A percentile compares a stretch with the other conserved stretches of the same genome.
These are phyloP conservation scores for Lordiphosa andalusiaca DNA, from an alignment of 2,888 invertebrate genomes.

Conservation along the genomic window DNA sequence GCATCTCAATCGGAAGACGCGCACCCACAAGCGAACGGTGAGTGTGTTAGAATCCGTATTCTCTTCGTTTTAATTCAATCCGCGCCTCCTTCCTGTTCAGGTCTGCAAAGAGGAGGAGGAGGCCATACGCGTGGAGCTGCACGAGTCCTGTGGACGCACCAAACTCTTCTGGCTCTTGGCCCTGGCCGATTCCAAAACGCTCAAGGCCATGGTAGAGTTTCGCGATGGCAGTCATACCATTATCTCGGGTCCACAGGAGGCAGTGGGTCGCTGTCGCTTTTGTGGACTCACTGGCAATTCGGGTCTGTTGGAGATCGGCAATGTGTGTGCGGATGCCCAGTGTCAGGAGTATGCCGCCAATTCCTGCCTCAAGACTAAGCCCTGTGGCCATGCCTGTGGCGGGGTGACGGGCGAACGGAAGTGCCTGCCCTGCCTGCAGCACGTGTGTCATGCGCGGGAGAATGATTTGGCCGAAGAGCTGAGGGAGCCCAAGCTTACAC, in stretches of 20 bases:
- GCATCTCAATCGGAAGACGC: conserved; percentile 93
- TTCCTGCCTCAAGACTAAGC: conserved; percentile 90
- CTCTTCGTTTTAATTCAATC: accelerated
- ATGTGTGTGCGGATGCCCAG: conserved; percentile 95
- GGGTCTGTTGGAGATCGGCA: conserved; percentile 93
- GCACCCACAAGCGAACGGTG: conserved; percentile 87
- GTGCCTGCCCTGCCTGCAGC: conserved; percentile 94
- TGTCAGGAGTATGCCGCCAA: conserved; percentile 87
- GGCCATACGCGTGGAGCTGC: conserved; percentile 97
- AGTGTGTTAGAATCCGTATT: not conserved
- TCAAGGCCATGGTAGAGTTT: conserved; percentile 95
- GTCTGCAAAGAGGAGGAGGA: conserved; percentile 96
- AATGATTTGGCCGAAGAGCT: conserved; percentile 76
- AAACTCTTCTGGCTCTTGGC: conserved; percentile 97
- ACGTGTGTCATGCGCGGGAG: conserved; percentile 85
- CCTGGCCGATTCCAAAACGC: conserved; percentile 94
- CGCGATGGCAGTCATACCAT: conserved; percentile 85
- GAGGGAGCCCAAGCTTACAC: conserved; percentile 84
- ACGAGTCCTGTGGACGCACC: conserved; percentile 96
- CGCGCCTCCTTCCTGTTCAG: conserved; percentile 31
- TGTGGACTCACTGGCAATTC: conserved; percentile 92
- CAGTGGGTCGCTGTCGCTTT: conserved; percentile 92
- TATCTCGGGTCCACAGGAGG: conserved; percentile 80
- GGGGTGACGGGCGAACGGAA: conserved; percentile 92
- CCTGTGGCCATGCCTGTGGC: conserved; percentile 96